A percentile compares a stretch with the other conserved stretches of the same genome.
phyloP scores from a whole-genome alignment of 2,888 invertebrate species.

The Drymonia ruficornis region DNA sequence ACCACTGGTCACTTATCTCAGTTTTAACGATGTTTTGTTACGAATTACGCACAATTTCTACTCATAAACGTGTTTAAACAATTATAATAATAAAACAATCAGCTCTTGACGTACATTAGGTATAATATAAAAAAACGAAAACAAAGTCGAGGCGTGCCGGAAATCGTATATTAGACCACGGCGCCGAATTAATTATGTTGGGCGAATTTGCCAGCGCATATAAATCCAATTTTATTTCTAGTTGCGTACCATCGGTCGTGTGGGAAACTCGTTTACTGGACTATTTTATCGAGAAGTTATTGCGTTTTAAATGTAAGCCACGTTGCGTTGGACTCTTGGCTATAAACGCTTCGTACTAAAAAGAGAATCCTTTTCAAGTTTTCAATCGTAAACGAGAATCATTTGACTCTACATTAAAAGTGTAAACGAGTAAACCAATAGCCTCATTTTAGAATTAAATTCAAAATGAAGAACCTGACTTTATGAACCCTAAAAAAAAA shows the following conservation, averaged over 20 bases:
- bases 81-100: slow-evolving; percentile 12
- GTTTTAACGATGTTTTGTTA: slow-evolving; percentile 1
- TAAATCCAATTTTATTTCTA: slow-evolving; percentile 43
- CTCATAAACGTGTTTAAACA: neutral
- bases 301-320: slow-evolving; percentile 19
- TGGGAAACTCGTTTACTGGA: slow-evolving; percentile 34
- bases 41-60: slow-evolving; percentile 2
- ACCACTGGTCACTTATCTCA: neutral
- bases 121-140: slow-evolving; percentile 20
- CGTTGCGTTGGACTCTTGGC: slow-evolving; percentile 2
- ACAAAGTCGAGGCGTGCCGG: slow-evolving; percentile 56
- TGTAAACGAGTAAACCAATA: neutral
- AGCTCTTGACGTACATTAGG: slow-evolving; percentile 6
- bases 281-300: slow-evolving; percentile 24
- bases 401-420: no score
- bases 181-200: slow-evolving; percentile 41
- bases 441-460: no score
- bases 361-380: neutral
- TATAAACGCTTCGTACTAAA: neutral
- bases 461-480: neutral
- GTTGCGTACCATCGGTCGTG: slow-evolving; percentile 32
- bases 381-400: no score
- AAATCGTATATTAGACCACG: slow-evolving; percentile 43
- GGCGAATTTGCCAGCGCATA: slow-evolving; percentile 39
- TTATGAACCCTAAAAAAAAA: neutral